Percentiles rank a stretch among this genome's conserved stretches.
Evolutionary conservation across 2,888 invertebrate species (phyloP).

Genomic region (Pseudolycoriella hygida): DNA sequence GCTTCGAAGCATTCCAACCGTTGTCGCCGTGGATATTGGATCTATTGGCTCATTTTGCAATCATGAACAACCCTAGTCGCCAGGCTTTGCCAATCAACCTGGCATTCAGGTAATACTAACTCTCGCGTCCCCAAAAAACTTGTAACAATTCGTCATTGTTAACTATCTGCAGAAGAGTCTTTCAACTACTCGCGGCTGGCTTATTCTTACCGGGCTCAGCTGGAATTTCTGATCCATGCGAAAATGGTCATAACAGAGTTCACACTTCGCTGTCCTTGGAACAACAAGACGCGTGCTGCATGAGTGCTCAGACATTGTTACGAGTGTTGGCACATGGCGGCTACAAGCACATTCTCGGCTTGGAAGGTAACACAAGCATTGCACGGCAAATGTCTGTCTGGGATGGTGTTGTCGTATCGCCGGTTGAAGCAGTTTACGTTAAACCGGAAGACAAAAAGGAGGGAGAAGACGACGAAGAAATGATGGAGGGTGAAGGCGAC

Average conservation of each 20-base stretch:
- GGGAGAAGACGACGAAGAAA: slow-evolving; percentile 48
- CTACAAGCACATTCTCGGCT: slow-evolving; percentile 71
- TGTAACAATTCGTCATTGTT: background rate
- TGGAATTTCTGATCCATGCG: slow-evolving; percentile 87
- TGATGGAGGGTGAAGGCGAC: slow-evolving; percentile 35
- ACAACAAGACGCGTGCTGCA: slow-evolving; percentile 83
- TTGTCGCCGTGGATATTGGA: slow-evolving; percentile 95
- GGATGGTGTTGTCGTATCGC: slow-evolving; percentile 92
- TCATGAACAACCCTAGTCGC: slow-evolving; percentile 88
- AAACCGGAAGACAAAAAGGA: slow-evolving; percentile 58
- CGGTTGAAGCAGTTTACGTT: slow-evolving; percentile 85
- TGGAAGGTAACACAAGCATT: slow-evolving; percentile 34
- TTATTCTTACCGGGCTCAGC: slow-evolving; percentile 88
- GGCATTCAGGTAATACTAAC: slow-evolving; percentile 47
- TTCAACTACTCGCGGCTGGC: slow-evolving; percentile 84
- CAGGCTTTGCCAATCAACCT: slow-evolving; percentile 84
- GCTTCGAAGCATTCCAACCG: slow-evolving; percentile 80
- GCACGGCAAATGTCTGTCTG: slow-evolving; percentile 83
- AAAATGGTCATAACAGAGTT: slow-evolving; percentile 71
- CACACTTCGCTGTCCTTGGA: slow-evolving; percentile 81
- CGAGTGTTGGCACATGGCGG: slow-evolving; percentile 88
- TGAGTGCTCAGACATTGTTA: slow-evolving; percentile 64
- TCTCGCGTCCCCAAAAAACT: background rate
- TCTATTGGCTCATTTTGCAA: slow-evolving; percentile 84
- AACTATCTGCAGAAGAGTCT: slow-evolving; percentile 40